Conservation (phyloP, 2,113 vertebrate genomes). For the Megaceryle maxima region DNA sequence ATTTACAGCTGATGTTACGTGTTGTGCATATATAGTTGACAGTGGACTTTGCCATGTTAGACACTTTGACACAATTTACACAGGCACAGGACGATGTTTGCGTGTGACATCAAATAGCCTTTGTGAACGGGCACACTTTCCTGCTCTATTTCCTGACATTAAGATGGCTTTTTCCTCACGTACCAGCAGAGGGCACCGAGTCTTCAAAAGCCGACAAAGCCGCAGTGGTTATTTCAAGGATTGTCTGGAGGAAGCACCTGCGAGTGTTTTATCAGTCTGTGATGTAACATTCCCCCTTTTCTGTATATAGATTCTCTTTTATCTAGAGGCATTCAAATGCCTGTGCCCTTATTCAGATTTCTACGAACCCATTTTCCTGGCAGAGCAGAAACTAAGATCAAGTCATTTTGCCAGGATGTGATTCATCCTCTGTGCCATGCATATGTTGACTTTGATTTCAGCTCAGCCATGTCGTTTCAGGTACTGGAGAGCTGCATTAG, state of each 20-base stretch:
- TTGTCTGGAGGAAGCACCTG: background rate
- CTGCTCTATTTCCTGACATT: background rate
- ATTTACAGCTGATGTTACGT: fast-evolving
- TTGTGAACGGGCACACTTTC: background rate
- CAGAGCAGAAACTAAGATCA: background rate
- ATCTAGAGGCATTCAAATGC: background rate
- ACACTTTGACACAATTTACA: background rate
- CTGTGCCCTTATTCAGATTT: background rate
- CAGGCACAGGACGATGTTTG: background rate
- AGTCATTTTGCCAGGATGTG: background rate
- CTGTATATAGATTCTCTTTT: background rate
- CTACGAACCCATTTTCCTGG: background rate
- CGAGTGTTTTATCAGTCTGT: background rate
- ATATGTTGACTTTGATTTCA: background rate
- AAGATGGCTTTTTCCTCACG: background rate
- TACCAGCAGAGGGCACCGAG: background rate
- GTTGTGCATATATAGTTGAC: background rate
- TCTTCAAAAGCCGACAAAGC: background rate
- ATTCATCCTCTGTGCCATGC: background rate
- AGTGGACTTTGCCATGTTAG: background rate
- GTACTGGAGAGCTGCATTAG: background rate
- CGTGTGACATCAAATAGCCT: background rate
- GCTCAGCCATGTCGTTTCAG: background rate
- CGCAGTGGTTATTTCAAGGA: fast-evolving
- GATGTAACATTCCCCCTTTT: background rate